Base-by-base conservation (phyloP, 2,888 invertebrate genomes). In the Amiota minor region DNA sequence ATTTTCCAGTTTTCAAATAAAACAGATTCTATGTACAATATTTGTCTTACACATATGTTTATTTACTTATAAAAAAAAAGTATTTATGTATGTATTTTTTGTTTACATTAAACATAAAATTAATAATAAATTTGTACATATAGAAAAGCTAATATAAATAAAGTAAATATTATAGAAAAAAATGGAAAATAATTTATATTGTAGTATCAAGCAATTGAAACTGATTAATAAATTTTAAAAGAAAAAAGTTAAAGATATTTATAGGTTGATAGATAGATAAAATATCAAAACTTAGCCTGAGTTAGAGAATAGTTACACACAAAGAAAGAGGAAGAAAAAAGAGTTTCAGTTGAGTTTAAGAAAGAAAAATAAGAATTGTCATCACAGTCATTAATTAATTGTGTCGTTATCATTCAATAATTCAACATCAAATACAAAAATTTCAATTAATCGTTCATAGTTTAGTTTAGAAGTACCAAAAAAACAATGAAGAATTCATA, bases 311-410 rank as follows among this genome's bases (percentile, higher is more conserved):
- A 35, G 62, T 53, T 50, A 71, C 11, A 61, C 49, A 71, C 47
- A 71, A 46, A 18, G n/a, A 23, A 46, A 16, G n/a, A 14, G 45
- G 14, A 59, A 70, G 16, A 16, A 61, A 62, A 71, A 71, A 35
- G 18, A 71, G n/a, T 45, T 62, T 61, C 50, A 62, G 12, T 59
- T 1, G 35, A 6, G 35, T n/a, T n/a, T n/a, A n/a, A n/a, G 6
- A 35, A 16, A 18, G 16, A 59, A 20, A 59, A 55, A 70, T 84
- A 78, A 80, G 81, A 79, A 82, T 76, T 82, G 82, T 86, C 86
- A 86, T 86, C 86, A 86, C 86, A 86, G 86, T 86, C 86, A 86
- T 72, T 72, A 87, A 81, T 78, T 81, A 78, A 70, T 76, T 53
- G 49, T 49, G 70, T 35, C 71, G 71, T 71, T 35, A 35, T 35